These are phyloP conservation scores for Phlogophora meticulosa DNA, from an alignment of 2,888 invertebrate genomes.

Conservation along the genomic window DNA sequence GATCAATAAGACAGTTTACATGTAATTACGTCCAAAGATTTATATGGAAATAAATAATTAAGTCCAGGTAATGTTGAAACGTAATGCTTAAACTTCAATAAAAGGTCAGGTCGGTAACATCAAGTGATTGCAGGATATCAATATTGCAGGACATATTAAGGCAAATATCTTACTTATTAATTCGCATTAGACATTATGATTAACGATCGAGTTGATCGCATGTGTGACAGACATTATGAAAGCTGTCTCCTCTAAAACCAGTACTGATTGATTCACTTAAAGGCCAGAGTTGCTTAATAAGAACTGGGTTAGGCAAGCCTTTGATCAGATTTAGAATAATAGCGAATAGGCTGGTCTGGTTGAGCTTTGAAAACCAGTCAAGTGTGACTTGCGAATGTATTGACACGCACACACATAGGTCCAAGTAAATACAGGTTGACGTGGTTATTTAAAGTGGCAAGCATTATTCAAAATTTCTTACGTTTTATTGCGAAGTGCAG, in stretches of 20 bases:
- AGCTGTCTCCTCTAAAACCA: conserved; percentile 61
- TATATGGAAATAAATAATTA: conserved; percentile 47
- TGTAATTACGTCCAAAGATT: conserved; percentile 14
- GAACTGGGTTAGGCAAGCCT: conserved; percentile 58
- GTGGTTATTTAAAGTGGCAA: too few species aligned
- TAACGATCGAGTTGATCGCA: conserved; percentile 56
- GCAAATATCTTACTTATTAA: conserved; percentile 52
- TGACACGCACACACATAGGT: neutral
- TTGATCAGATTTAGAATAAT: conserved; percentile 48
- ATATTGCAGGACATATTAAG: conserved; percentile 43
- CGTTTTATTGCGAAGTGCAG: too few species aligned
- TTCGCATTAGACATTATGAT: conserved; percentile 48
- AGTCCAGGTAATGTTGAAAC: conserved; percentile 20
- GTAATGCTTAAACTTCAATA: conserved; percentile 15
- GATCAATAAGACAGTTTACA: conserved; percentile 1
- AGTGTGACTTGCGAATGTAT: conserved; percentile 33
- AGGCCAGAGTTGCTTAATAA: conserved; percentile 62
- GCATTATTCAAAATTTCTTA: too few species aligned
- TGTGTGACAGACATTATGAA: conserved; percentile 64
- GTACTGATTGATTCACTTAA: conserved; percentile 63
- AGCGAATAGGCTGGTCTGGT: conserved; percentile 20
- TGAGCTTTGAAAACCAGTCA: conserved; percentile 35
- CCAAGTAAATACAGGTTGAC: neutral
- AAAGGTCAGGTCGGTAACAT: conserved; percentile 43
- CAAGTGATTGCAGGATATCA: conserved; percentile 41